Conservation (phyloP, 2,797 vertebrate genomes). For the Neoniphon sammara region DNA sequence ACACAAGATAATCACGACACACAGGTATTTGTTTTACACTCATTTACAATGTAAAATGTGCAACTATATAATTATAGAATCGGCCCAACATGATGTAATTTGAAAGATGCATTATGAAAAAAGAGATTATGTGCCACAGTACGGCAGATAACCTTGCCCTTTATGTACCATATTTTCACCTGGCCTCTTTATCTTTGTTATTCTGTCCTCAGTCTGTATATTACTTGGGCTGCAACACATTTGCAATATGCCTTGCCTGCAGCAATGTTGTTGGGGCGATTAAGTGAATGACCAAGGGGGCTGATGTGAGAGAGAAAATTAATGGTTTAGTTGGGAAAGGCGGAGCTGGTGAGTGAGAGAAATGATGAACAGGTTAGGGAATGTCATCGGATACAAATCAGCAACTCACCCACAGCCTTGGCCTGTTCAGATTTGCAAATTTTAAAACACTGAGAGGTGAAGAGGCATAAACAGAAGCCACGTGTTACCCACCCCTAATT, state of each 20-base stretch:
- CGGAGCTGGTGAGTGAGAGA: constrained; percentile 18
- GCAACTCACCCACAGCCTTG: constrained; percentile 17
- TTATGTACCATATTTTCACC: not conserved
- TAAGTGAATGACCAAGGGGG: constrained; percentile 19
- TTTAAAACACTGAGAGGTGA: constrained; percentile 4
- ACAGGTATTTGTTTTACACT: too few relatives aligned
- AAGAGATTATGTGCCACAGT: too few relatives aligned
- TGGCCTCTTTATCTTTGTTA: too few relatives aligned
- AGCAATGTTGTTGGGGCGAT: constrained; percentile 23
- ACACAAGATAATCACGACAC: too few relatives aligned
- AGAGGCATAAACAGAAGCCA: too few relatives aligned
- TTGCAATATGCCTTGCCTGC: constrained; percentile 3
- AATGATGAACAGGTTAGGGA: constrained; percentile 54
- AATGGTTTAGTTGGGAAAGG: constrained; percentile 23
- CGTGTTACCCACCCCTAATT: too few relatives aligned
- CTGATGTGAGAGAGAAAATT: constrained; percentile 33
- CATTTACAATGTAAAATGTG: too few relatives aligned
- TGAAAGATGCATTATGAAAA: too few relatives aligned
- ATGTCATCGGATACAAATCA: constrained; percentile 39
- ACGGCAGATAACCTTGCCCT: not conserved
- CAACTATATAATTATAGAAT: too few relatives aligned
- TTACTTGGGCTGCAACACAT: not conserved
- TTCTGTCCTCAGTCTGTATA: not conserved
- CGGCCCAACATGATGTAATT: too few relatives aligned
- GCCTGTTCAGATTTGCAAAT: constrained; percentile 21